Base-by-base conservation (phyloP, 2,797 vertebrate species). In the Esox masquinongy region DNA sequence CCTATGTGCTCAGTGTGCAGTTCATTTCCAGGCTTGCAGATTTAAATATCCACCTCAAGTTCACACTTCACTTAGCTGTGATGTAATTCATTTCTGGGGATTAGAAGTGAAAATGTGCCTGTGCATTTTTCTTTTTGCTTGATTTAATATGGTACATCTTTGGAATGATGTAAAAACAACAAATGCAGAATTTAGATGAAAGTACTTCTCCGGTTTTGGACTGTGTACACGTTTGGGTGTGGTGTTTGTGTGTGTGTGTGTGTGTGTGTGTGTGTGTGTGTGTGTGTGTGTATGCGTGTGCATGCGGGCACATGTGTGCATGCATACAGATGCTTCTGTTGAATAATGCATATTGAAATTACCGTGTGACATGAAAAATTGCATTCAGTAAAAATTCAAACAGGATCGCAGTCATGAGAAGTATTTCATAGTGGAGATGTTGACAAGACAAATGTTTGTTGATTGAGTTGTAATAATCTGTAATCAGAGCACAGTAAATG, bases 391-490 rank as follows among this genome's bases (percentile, higher is more conserved):
- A 61, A 78, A 84, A 86, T 86, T 86, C 83, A 84, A 89, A 91
- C 79, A 76, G 84, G 84, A 84, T 84, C 80, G 83, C 84, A 86
- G 85, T 90, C 83, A 82, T 17, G 69, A 86, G 85, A 90, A 85
- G 86, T 77, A 84, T 85, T 82, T 90, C 76, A 82, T 78, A 73
- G 79, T 81, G 81, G 84, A 83, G 89, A 90, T 87, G 88, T 91
- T 91, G 90, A 92, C 89, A 89, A 88, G 90, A 92, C 86, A 91
- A 92, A 92, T 92, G 89, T 92, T 91, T 91, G 88, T 87, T 92
- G 88, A 86, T 89, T 89, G 89, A 83, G 83, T 90, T 89, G 90
- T 89, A 89, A 92, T 92, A 88, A 91, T 93, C 87, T 90, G 89
- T 88, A 91, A 92, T 91, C 90, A 90, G 87, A 88, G 86, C 86